Evolutionary conservation across 2,113 vertebrate species (phyloP), one percentile per base, ranked within the genome.

Genomic region (Lonchura striata): DNA sequence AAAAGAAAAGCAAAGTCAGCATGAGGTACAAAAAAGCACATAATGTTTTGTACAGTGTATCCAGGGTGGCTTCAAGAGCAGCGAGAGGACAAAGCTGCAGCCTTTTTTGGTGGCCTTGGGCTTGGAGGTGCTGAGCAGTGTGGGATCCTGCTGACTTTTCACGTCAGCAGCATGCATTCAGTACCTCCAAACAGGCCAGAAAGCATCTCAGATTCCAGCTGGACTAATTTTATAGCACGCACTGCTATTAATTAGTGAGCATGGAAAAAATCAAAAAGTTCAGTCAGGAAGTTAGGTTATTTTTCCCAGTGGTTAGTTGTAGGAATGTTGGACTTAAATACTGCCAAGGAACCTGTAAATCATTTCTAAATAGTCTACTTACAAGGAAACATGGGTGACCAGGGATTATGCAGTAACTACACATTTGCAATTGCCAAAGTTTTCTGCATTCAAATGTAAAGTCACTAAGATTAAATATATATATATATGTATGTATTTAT

Each of bases 301-400:
- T 86, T 69, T 89, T 74, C 76, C 71, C 30, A 44, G n/a, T 54
- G 42, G 24, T 66, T 90, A 24, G 42, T 81, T 86, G 16, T 31
- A 75, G 68, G 53, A 95, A 83, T 41, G 74, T 64, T 69, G 72
- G 46, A 49, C n/a, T 33, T 93, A 70, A 92, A 81, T 96, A 61
- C 71, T 30, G 25, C 74, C 46, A 82, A 94, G 42, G 88, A 72
- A 59, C 50, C 76, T 85, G 81, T 96, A 88, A 96, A 94, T 98
- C 42, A 97, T 96, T 86, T 88, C 74, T 88, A 44, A 71, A 47
- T 86, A 81, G 74, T 87, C 76, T 61, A 69, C 87, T 88, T 92
- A 49, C 24, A 92, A 91, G 88, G 88, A 91, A 86, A 76, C 31
- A 21, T 5, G 72, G 37, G 37, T 95, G 74, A 75, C 30, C 52